These are phyloP conservation scores for Caenorhabditis macrosperma DNA, from an alignment of 2,888 invertebrate genomes.

Conservation along the genomic window DNA sequence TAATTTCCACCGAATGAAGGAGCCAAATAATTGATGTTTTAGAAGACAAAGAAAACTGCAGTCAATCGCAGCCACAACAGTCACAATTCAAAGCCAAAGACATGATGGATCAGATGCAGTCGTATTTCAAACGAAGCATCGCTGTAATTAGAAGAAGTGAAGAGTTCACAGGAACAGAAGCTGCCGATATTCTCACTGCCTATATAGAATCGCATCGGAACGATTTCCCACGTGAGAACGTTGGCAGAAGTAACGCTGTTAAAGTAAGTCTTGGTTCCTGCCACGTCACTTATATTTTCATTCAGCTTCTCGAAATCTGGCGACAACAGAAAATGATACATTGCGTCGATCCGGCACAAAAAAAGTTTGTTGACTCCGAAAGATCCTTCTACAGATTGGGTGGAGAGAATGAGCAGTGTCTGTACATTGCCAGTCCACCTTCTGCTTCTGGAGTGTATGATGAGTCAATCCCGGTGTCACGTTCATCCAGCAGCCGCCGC, in stretches of 20 bases:
- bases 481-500: constrained; percentile 35
- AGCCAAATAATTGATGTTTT: constrained; percentile 1
- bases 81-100: constrained; percentile 51
- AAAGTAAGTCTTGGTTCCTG: neutral
- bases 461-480: constrained; percentile 1
- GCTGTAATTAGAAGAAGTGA: constrained; percentile 14
- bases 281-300: neutral
- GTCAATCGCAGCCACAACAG: neutral
- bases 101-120: constrained; percentile 44
- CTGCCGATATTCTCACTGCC: constrained; percentile 49
- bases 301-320: constrained; percentile 54
- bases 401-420: constrained; percentile 37
- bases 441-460: constrained; percentile 17
- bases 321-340: constrained; percentile 30
- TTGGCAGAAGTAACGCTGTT: constrained; percentile 47
- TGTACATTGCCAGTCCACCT: constrained; percentile 40
- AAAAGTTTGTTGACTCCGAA: constrained; percentile 46
- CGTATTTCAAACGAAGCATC: constrained; percentile 56
- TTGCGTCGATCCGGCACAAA: constrained; percentile 9
- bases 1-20: neutral
- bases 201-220: constrained; percentile 38
- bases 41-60: constrained; percentile 50
- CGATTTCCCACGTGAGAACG: constrained; percentile 45
- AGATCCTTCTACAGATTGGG: constrained; percentile 35
- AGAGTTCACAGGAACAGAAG: constrained; percentile 59